Evolutionary conservation across 1,140 invertebrate genomes (phyloP), one percentile per base, ranked within the genome.

Genomic region (Heliconius hermathena): DNA sequence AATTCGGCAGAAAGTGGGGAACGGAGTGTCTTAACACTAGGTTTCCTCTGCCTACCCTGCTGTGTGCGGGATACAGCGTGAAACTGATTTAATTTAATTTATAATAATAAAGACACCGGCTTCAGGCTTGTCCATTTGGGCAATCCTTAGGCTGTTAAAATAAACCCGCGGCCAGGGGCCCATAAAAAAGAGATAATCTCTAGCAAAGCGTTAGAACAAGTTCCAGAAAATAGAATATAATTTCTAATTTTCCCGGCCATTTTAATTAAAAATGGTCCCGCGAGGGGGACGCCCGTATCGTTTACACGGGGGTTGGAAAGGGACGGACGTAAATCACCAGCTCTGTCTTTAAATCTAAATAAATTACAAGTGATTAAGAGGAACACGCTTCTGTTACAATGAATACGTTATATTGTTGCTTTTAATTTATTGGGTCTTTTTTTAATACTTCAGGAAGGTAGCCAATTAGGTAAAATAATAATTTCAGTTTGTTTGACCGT

Each of bases 141-240:
- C 90, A 92, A 93, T 93, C 89, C 91, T 84, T 89, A 75, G 81
- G 84, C 88, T 83, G 89, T 93, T 93, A 92, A 93, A 91, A 91
- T 89, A 87, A 92, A 93, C 83, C 85, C 87, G 85, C 92, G 91
- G 86, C 89, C 87, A 49, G 93, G 91, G 92, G 87, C 92, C 92
- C 91, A 93, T 94, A 94, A 94, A 94, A 93, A 94, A 91, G 82
- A 93, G 89, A 93, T 94, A 93, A 94, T 94, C 92, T 91, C 89
- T 88, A 80, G 91, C 93, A 93, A 93, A 93, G 85, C 93, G 91
- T 90, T 90, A 90, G 91, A 91, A 88, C 93, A 93, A 94, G 91
- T 94, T 94, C 93, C 91, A 90, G 91, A 91, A 94, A 94, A 94
- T 94, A 94, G 93, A 94, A 94, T 94, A 94, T 94, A 94, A 94